These are phyloP conservation scores for Eira barbara DNA, from an alignment of 2,113 vertebrate genomes.

Conservation along the genomic window DNA sequence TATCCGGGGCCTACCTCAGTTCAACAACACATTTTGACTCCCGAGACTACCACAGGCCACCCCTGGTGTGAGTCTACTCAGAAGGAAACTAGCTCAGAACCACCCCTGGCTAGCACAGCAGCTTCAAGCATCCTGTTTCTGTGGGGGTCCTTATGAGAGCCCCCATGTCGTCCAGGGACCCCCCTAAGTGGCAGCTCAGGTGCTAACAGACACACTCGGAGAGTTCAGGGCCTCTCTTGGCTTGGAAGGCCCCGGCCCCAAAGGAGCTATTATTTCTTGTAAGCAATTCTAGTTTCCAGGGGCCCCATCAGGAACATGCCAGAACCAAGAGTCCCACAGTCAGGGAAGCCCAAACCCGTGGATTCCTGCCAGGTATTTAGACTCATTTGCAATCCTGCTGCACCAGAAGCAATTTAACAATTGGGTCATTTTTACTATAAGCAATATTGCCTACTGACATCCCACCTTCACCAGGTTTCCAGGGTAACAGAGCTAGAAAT, in stretches of 20 bases:
- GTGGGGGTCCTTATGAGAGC: background rate
- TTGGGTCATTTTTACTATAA: constrained; percentile 69
- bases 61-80: background rate
- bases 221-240: background rate
- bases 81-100: background rate
- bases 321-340: constrained; percentile 4
- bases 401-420: constrained; percentile 59
- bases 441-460: constrained; percentile 62
- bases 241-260: background rate
- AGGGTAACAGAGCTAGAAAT: constrained; percentile 64
- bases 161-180: background rate
- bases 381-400: constrained; percentile 51
- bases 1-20: background rate
- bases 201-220: background rate
- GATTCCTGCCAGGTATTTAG: constrained; percentile 54
- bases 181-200: background rate
- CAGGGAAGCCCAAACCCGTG: constrained; percentile 14
- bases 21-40: background rate
- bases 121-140: background rate
- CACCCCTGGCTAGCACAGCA: background rate
- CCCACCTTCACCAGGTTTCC: constrained; percentile 63
- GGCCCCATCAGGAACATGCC: background rate
- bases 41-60: background rate
- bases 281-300: constrained; percentile 34
- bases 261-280: background rate